A percentile compares a stretch with the other conserved stretches of the same genome.
These are phyloP conservation scores for Halocynthia aurantium DNA, from an alignment of 23 tunicate species.

Conservation along the genomic window DNA sequence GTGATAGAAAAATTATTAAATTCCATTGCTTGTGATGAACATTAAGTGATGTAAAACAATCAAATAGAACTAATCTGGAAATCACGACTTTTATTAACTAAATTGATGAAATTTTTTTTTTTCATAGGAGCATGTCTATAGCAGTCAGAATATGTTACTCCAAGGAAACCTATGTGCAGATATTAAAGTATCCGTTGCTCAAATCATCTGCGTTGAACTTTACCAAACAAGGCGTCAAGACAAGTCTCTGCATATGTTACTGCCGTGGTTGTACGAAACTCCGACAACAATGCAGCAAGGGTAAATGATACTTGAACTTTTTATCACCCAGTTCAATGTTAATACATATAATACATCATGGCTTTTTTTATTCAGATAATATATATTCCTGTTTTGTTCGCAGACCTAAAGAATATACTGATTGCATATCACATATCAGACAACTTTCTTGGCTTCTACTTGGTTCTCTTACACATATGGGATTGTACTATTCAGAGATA, in stretches of 20 bases:
- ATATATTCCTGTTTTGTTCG: background rate
- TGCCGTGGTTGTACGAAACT: conserved; percentile 43
- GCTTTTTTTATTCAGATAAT: background rate
- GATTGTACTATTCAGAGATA: conserved; percentile 13
- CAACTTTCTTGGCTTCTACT: conserved; percentile 71
- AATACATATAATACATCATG: background rate
- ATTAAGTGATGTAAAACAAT: no score
- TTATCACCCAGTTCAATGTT: background rate
- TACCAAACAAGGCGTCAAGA: conserved; percentile 6
- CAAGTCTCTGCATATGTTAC: conserved; percentile 18
- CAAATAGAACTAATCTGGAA: no score
- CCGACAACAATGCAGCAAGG: conserved; percentile 43
- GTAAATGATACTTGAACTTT: background rate
- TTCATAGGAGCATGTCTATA: conserved; percentile 7
- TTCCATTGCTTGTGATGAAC: no score
- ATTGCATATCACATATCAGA: conserved; percentile 49
- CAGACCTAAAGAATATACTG: conserved; percentile 57
- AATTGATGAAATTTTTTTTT: background rate
- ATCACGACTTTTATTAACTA: no score
- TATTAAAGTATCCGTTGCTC: conserved; percentile 58
- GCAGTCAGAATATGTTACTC: conserved; percentile 2
- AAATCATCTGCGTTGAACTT: conserved; percentile 44
- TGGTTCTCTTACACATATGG: conserved; percentile 56
- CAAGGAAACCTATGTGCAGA: conserved; percentile 5
- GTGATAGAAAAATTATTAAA: no score